Conservation (phyloP, 2,888 invertebrate genomes). For the Loripinus fragilis region DNA sequence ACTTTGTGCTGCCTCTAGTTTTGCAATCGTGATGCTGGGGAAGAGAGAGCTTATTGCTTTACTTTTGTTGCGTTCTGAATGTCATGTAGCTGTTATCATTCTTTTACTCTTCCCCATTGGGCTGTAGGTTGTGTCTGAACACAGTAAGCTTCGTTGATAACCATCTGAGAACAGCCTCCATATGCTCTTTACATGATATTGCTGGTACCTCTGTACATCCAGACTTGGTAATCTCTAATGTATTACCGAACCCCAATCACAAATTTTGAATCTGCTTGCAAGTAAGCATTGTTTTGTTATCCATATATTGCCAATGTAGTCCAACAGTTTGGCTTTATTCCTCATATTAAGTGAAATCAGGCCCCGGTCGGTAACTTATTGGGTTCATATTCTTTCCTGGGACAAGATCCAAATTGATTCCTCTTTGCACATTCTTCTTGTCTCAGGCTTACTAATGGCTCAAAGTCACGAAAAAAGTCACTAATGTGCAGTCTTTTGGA, state of each 20-base stretch:
- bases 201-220: too few species aligned
- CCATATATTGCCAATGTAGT: neutral
- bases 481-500: neutral
- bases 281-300: neutral
- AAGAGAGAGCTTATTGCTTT: too few species aligned
- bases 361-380: neutral
- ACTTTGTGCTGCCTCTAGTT: too few species aligned
- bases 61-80: too few species aligned
- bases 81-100: too few species aligned
- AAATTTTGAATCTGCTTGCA: neutral
- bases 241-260: neutral
- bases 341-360: neutral
- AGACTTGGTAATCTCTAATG: too few species aligned
- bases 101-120: too few species aligned
- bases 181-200: too few species aligned
- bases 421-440: neutral
- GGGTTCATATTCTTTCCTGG: neutral
- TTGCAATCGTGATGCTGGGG: too few species aligned
- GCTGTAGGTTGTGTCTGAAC: too few species aligned
- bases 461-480: neutral
- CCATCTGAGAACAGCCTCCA: too few species aligned
- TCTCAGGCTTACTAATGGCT: neutral
- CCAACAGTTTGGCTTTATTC: neutral
- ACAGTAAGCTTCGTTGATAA: too few species aligned
- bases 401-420: neutral